Base-by-base conservation (phyloP, 2,797 vertebrate species). In the Macroramphosus scolopax region DNA sequence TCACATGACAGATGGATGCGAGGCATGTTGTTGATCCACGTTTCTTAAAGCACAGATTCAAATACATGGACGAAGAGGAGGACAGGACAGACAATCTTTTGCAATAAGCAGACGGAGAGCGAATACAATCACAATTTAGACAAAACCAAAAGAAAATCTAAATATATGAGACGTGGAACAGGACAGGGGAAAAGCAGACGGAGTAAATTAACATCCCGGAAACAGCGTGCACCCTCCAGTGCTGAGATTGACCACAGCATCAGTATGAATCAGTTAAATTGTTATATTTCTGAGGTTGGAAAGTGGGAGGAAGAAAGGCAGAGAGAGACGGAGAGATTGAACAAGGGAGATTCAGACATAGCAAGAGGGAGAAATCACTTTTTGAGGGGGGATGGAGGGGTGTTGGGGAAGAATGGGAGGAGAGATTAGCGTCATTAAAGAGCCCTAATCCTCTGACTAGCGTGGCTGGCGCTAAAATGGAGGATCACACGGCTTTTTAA, bases 341-440 rank as follows among this genome's bases (percentile, higher is more conserved):
- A 91, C 85, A 91, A 88, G 88, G 87, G 82, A 87, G 91, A 90
- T 87, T 91, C 86, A 83, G 87, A 87, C 85, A 81, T 79, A 86
- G 82, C 51, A 44, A 87, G 89, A 86, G 82, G 83, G 85, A 89
- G 88, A 89, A 92, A 91, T 89, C 88, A 88, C 88, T 91, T 92
- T 91, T 87, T 89, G 73, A 71, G 29, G 11, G 44, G 63, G 47
- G 54, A 1, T 22, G 38, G 38, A 13, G 68, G 73, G 67, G 43
- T 10, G 63, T 55, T 40, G 58, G 53, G 68, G 60, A 69, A 75
- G 71, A 72, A 72, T 72, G 73, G 77, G 80, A 69, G 76, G 80
- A 63, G 88, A 93, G 93, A 95, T 93, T 94, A 92, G 91, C 91
- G 90, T 94, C 92, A 93, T 94, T 93, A 92, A 92, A 95, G 92